Percentiles rank a stretch among this genome's conserved stretches.
phyloP scores from a whole-genome alignment of 2,113 vertebrate genomes.

The Centropus unirufus region DNA sequence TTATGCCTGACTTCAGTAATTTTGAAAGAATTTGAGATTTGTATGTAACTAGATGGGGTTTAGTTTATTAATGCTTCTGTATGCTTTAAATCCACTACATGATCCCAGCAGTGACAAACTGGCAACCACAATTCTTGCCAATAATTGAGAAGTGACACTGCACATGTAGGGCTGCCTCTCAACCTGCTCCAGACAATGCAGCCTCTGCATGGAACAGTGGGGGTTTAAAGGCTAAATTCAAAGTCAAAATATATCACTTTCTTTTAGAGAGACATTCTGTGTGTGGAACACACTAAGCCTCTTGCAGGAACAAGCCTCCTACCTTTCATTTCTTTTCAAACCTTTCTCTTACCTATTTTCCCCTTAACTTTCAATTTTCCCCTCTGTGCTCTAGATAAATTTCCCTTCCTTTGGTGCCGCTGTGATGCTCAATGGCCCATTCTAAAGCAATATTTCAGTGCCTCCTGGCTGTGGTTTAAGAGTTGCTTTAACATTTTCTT shows the following conservation, averaged over 20 bases:
- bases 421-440: neutral
- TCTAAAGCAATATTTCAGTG: constrained; percentile 22
- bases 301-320: neutral
- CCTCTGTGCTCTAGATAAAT: neutral
- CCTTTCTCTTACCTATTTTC: neutral
- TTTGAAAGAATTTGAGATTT: neutral
- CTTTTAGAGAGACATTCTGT: neutral
- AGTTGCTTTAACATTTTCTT: constrained; percentile 17
- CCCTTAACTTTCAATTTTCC: neutral
- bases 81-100: fast-evolving
- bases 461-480: constrained; percentile 25
- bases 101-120: neutral
- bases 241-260: neutral
- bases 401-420: neutral
- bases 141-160: neutral
- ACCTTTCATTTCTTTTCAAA: neutral
- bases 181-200: neutral
- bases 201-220: neutral
- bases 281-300: neutral
- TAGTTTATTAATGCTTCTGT: neutral
- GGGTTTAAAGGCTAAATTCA: neutral
- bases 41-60: neutral
- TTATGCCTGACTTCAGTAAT: neutral
- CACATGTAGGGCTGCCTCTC: neutral
- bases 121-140: neutral